phyloP scores from a whole-genome alignment of 2,888 invertebrate genomes.

The Drosophila gaucha region DNA sequence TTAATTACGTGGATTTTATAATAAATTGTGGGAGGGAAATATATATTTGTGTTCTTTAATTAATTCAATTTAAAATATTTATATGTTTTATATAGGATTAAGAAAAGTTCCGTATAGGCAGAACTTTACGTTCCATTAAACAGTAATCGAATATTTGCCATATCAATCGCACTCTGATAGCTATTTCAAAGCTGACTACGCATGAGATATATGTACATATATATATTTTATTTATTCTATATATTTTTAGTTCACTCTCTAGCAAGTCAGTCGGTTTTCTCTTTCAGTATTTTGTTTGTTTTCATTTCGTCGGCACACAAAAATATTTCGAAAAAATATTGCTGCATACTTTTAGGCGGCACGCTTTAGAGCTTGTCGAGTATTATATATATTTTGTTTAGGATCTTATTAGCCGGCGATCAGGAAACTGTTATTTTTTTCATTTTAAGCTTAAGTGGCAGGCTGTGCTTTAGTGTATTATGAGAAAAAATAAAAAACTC shows the following conservation, averaged over 20 bases:
- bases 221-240: not conserved
- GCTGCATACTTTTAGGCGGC: conserved; percentile 45
- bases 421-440: not conserved
- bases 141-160: not conserved
- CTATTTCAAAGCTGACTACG: not conserved
- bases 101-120: too few species aligned
- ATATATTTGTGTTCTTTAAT: not conserved
- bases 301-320: not conserved
- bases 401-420: not conserved
- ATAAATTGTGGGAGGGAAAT: conserved; percentile 6
- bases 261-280: not conserved
- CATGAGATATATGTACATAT: not conserved
- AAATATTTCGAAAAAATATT: not conserved
- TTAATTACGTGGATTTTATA: conserved; percentile 8
- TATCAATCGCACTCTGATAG: not conserved
- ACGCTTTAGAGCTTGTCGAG: not conserved
- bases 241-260: not conserved
- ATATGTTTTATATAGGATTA: not conserved
- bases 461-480: conserved; percentile 19
- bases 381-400: not conserved
- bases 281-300: not conserved
- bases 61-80: not conserved
- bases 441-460: not conserved
- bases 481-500: not conserved
- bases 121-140: not conserved